Percentiles rank a stretch among this genome's conserved stretches.
Evolutionary conservation across 2,797 vertebrate genomes (phyloP).

Genomic region (Sciurus carolinensis): DNA sequence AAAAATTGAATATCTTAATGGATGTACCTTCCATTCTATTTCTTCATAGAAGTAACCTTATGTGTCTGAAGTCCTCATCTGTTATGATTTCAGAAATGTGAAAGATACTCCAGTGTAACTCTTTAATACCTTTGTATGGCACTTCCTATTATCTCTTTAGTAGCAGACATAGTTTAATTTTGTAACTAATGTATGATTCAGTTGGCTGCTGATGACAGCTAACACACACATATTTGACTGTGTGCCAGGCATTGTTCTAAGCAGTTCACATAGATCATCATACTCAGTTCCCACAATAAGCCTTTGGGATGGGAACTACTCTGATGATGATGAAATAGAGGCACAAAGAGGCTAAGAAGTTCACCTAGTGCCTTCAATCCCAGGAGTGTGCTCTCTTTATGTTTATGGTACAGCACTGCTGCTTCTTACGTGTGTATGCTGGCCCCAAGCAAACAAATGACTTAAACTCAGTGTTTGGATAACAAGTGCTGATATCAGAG

Average conservation of each 20-base stretch:
- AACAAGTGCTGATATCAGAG: background rate
- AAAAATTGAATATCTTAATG: background rate
- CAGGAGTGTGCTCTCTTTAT: background rate
- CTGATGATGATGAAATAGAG: background rate
- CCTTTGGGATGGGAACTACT: background rate
- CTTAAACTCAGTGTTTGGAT: background rate
- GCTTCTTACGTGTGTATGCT: background rate
- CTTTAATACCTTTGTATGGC: background rate
- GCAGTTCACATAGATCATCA: background rate
- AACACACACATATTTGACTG: background rate
- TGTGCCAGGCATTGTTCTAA: background rate
- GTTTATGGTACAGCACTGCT: background rate
- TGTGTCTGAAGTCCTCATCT: background rate
- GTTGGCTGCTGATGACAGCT: background rate
- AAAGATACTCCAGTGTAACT: background rate
- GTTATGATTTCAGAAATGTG: background rate
- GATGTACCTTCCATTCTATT: background rate
- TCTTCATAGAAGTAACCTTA: background rate
- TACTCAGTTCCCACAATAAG: constrained; percentile 17
- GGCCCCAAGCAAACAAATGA: background rate
- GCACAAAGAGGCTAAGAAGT: background rate
- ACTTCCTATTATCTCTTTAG: background rate
- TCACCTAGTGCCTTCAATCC: background rate
- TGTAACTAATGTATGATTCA: background rate
- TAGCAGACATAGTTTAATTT: background rate